A percentile compares a stretch with the other conserved stretches of the same genome.
phyloP scores from a whole-genome alignment of 2,888 invertebrate species.

The Torymus texanus region DNA sequence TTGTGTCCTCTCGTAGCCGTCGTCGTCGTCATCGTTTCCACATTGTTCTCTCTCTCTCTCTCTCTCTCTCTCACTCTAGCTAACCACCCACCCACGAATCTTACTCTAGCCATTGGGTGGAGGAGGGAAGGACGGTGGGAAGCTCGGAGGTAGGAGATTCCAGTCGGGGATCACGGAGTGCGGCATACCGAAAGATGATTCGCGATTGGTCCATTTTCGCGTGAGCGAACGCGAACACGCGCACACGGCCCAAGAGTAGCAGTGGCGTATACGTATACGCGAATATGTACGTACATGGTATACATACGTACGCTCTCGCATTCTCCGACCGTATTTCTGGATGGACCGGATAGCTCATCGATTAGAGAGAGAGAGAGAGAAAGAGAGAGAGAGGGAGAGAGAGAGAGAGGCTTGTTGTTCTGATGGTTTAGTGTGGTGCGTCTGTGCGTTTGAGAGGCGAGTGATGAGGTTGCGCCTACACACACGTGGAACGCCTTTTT shows the following conservation, averaged over 20 bases:
- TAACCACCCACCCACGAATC: not conserved
- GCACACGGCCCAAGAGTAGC: too few relatives aligned
- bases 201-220: conserved; percentile 50
- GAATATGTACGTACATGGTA: not conserved
- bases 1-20: conserved; percentile 58
- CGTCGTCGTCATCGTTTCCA: conserved; percentile 62
- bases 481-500: too few relatives aligned
- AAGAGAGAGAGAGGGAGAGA: too few relatives aligned
- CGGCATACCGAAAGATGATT: conserved; percentile 54
- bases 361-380: conserved; percentile 14
- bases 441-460: too few relatives aligned
- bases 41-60: conserved; percentile 59
- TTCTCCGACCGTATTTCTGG: conserved; percentile 45
- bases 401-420: too few relatives aligned
- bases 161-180: conserved; percentile 55
- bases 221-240: not conserved
- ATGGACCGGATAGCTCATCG: conserved; percentile 51
- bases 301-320: conserved; percentile 16
- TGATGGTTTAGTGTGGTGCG: too few relatives aligned
- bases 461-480: too few relatives aligned
- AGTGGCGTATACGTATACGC: too few relatives aligned
- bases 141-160: conserved; percentile 52
- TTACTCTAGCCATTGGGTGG: conserved; percentile 18
- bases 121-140: not conserved
- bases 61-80: not conserved